These are phyloP conservation scores for Seriola aureovittata DNA, from an alignment of 2,113 vertebrate genomes.

Conservation along the genomic window DNA sequence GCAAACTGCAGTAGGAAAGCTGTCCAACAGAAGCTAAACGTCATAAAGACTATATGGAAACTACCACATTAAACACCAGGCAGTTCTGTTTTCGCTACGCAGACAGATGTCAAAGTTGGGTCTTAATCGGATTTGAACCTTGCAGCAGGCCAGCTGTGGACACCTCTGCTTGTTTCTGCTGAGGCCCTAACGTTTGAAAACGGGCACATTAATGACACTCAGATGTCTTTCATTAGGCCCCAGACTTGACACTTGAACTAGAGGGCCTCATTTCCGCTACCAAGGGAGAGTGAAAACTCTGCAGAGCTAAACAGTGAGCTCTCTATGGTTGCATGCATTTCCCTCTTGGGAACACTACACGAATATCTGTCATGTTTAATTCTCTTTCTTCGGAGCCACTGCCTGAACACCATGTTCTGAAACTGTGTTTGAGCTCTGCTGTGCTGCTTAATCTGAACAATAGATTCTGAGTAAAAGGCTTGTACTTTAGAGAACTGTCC, in stretches of 20 bases:
- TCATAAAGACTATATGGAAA: not conserved
- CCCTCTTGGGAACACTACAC: conserved; percentile 29
- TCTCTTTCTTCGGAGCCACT: not conserved
- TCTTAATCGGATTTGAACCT: conserved; percentile 30
- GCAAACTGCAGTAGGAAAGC: not conserved
- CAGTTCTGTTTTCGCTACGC: conserved; percentile 4
- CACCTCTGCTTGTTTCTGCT: conserved; percentile 23
- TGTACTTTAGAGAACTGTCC: not conserved
- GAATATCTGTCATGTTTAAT: conserved; percentile 49
- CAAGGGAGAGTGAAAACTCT: conserved; percentile 14
- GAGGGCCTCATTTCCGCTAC: conserved; percentile 50
- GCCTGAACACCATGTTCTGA: conserved; percentile 20
- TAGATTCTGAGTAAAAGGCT: not conserved
- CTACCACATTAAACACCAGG: not conserved
- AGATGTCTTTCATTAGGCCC: conserved; percentile 70
- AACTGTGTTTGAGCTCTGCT: not conserved
- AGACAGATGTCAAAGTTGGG: conserved; percentile 32
- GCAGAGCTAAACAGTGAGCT: conserved; percentile 19
- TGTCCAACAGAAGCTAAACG: conserved; percentile 34
- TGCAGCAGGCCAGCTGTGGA: conserved; percentile 39
- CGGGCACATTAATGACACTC: conserved; percentile 63
- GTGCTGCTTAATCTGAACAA: not conserved
- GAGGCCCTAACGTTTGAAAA: conserved; percentile 24
- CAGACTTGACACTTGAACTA: conserved; percentile 67
- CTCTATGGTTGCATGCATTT: not conserved